phyloP scores from a whole-genome alignment of 1,140 invertebrate species.

The Leguminivora glycinivorella region DNA sequence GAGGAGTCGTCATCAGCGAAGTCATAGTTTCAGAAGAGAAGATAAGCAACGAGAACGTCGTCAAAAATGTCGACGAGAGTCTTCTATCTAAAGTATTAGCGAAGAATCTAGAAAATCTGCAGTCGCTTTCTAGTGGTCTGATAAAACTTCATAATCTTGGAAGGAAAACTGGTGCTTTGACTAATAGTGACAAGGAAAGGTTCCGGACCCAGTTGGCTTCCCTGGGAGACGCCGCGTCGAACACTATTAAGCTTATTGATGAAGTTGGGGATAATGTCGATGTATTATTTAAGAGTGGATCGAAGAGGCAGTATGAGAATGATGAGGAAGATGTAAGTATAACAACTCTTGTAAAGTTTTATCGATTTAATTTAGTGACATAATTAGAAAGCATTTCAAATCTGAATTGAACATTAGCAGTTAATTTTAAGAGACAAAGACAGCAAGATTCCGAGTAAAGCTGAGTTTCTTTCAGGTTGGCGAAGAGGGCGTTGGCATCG shows the following conservation, averaged over 20 bases:
- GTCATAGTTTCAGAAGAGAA: slow-evolving; percentile 70
- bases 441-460: too few species aligned
- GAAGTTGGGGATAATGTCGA: slow-evolving; percentile 65
- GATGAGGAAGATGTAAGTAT: slow-evolving; percentile 70
- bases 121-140: slow-evolving; percentile 47
- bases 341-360: background rate
- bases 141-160: slow-evolving; percentile 60
- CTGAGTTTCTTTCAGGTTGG: slow-evolving; percentile 57
- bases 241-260: slow-evolving; percentile 63
- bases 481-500: slow-evolving; percentile 75
- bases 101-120: slow-evolving; percentile 57
- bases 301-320: slow-evolving; percentile 50
- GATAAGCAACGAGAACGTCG: slow-evolving; percentile 62
- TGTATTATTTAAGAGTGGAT: slow-evolving; percentile 56
- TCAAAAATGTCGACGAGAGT: slow-evolving; percentile 63
- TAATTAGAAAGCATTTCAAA: too few species aligned
- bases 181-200: slow-evolving; percentile 47
- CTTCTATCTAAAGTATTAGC: slow-evolving; percentile 57
- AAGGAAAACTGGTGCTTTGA: slow-evolving; percentile 54
- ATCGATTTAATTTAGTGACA: too few species aligned
- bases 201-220: slow-evolving; percentile 56
- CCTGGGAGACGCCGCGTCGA: slow-evolving; percentile 61
- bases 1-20: slow-evolving; percentile 77
- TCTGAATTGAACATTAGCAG: too few species aligned
- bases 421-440: too few species aligned